These are phyloP conservation scores for Saimiri boliviensis DNA, from an alignment of 2,113 vertebrate species.

Conservation along the genomic window DNA sequence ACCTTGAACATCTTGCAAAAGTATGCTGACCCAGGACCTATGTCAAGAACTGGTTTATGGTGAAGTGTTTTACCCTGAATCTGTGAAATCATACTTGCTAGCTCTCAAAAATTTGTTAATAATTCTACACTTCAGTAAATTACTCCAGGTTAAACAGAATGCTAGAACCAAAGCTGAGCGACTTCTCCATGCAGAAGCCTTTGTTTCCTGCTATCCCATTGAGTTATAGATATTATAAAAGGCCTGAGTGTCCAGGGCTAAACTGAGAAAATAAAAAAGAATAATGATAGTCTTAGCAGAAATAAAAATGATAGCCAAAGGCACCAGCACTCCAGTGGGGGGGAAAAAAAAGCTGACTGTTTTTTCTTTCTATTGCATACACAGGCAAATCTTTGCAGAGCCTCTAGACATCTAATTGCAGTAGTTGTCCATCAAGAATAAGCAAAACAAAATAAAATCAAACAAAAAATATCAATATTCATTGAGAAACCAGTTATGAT, in stretches of 20 bases:
- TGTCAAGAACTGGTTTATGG: background rate
- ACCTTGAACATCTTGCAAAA: background rate
- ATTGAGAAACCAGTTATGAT: background rate
- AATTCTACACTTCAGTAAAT: background rate
- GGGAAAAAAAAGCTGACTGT: background rate
- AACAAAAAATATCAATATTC: background rate
- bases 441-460: background rate
- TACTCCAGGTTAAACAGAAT: background rate
- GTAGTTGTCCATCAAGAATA: background rate
- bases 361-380: background rate
- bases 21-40: background rate
- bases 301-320: conserved; percentile 4
- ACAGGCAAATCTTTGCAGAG: background rate
- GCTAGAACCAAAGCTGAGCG: background rate
- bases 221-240: background rate
- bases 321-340: background rate
- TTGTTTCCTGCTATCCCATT: background rate
- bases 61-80: background rate
- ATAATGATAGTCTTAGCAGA: background rate
- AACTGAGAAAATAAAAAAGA: background rate
- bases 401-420: background rate
- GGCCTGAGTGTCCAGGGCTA: background rate
- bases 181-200: background rate
- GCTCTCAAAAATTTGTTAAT: background rate
- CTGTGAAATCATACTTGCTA: background rate